Evolutionary conservation across 2,797 vertebrate species (phyloP), one percentile per base, ranked within the genome.

Genomic region (Paguma larvata): DNA sequence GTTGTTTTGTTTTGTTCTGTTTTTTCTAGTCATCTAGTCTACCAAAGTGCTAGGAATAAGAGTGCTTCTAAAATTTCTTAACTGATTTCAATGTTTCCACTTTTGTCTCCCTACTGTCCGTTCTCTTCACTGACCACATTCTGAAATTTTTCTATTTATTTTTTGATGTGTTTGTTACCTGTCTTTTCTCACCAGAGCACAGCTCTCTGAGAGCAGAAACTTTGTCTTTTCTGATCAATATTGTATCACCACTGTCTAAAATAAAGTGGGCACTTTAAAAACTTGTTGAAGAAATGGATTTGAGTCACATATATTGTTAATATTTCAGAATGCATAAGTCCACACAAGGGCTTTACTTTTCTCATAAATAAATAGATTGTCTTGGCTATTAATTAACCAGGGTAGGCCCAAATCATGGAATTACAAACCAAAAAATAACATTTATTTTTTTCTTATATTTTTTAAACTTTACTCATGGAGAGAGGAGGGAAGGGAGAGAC

Each of bases 141-240:
- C 62, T 85, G 59, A 27, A 70, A 53, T 14, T 56, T 79, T 83
- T 85, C 19, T 46, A 0, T 59, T 16, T 80, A 59, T 80, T 77
- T 11, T 59, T 80, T 75, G 30, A 25, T 63, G 2, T 86, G 5
- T 79, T 44, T 78, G 8, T 77, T 59, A 78, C 23, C 16, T 56
- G 11, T 68, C 44, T 85, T 84, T 41, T 88, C 1, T 90, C 56
- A 62, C 10, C 23, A 79, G 16, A 84, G 59, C 44, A 38, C 34
- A 70, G 23, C 7, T 82, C 15, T 73, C 38, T 14, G 18, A 30
- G 68, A 85, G 10, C 14, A 94, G 19, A 79, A 75, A 85, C 0
- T 80, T 89, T 32, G 30, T 78, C 38, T 78, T 94, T 92, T 62
- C 41, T 91, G 16, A 65, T 79, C 34, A 93, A 78, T 5, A 77